Percentiles rank a stretch among this genome's conserved stretches.
Evolutionary conservation across 2,113 vertebrate species (phyloP).

Genomic region (Gopherus flavomarginatus): DNA sequence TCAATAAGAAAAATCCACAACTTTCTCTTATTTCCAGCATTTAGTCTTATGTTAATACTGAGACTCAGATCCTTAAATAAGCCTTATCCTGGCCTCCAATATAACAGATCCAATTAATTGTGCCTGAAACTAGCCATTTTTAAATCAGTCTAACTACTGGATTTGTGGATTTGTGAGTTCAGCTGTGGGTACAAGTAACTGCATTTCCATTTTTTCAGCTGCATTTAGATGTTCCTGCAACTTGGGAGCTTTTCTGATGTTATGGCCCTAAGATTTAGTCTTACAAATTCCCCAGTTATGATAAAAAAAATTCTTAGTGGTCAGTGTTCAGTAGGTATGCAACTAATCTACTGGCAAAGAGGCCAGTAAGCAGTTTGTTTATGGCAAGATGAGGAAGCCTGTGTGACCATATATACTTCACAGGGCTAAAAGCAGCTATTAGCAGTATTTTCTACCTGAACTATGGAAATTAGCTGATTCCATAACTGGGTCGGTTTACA

Average conservation of each 20-base stretch:
- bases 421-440: neutral
- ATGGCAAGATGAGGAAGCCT: neutral
- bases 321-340: rapidly evolving
- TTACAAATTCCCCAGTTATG: neutral
- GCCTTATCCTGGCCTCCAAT: neutral
- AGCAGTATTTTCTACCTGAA: neutral
- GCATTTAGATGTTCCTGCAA: neutral
- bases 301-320: neutral
- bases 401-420: neutral
- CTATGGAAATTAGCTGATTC: neutral
- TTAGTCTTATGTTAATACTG: neutral
- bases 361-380: neutral
- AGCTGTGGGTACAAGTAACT: neutral
- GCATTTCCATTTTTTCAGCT: neutral
- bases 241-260: neutral
- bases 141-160: neutral
- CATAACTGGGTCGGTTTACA: neutral
- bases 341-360: neutral
- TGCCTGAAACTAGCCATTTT: neutral
- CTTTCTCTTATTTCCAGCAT: neutral
- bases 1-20: neutral
- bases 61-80: neutral
- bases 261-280: neutral
- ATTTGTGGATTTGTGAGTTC: rapidly evolving
- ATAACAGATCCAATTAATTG: neutral